A percentile compares a stretch with the other conserved stretches of the same genome.
These are phyloP conservation scores for Drosophila seguyi DNA, from an alignment of 1,140 invertebrate species.

Conservation along the genomic window DNA sequence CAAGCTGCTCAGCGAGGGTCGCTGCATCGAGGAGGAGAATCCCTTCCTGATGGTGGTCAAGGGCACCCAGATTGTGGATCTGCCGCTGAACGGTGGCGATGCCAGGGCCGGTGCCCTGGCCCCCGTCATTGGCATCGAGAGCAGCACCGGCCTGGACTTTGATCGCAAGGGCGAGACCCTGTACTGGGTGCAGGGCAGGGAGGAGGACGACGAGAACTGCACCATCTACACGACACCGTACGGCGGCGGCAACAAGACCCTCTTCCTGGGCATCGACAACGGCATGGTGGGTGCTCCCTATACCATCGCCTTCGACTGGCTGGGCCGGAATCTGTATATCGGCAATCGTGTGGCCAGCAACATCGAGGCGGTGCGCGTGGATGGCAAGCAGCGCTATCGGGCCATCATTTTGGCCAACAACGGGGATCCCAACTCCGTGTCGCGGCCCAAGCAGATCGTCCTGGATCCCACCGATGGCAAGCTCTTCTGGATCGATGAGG, in stretches of 20 bases:
- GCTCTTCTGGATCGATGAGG: constrained; percentile 98
- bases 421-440: constrained; percentile 94
- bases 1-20: constrained; percentile 88
- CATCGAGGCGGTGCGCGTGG: constrained; percentile 95
- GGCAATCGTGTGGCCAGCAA: constrained; percentile 96
- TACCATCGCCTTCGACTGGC: constrained; percentile 97
- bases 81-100: constrained; percentile 91
- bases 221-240: constrained; percentile 94
- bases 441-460: constrained; percentile 94
- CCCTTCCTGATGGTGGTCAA: constrained; percentile 96
- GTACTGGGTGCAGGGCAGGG: constrained; percentile 94
- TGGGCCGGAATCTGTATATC: constrained; percentile 97
- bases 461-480: constrained; percentile 96
- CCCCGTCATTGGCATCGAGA: constrained; percentile 95
- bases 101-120: constrained; percentile 91
- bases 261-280: constrained; percentile 91
- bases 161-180: constrained; percentile 93
- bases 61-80: constrained; percentile 94
- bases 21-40: constrained; percentile 93
- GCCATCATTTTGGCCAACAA: constrained; percentile 96
- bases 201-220: constrained; percentile 91
- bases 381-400: constrained; percentile 93
- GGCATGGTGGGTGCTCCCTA: constrained; percentile 96
- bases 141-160: constrained; percentile 95
- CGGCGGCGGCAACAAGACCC: constrained; percentile 94